phyloP scores from a whole-genome alignment of 1,140 invertebrate genomes.

The Neocloeon triangulifer region DNA sequence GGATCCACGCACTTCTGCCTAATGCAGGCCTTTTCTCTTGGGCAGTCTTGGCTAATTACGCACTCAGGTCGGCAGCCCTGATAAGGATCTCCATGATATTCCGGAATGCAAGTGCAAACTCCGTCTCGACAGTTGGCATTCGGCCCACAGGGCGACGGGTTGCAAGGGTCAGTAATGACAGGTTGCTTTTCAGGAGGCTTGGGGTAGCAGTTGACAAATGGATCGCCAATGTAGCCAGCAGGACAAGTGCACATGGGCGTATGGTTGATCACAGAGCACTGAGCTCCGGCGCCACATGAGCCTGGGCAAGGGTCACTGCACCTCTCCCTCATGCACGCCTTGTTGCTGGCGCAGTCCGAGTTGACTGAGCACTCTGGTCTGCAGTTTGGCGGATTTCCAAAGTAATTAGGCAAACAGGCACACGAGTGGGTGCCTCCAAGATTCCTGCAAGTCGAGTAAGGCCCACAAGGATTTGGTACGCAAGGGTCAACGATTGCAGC shows the following conservation, averaged over 20 bases:
- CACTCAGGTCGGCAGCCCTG: conserved; percentile 21
- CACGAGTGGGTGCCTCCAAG: conserved; percentile 23
- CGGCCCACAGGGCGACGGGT: conserved; percentile 27
- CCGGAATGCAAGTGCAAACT: conserved; percentile 31
- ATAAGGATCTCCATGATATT: conserved; percentile 41
- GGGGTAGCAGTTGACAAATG: conserved; percentile 16
- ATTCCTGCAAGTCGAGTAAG: conserved; percentile 22
- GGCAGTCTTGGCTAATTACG: conserved; percentile 24
- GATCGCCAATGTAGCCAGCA: conserved; percentile 26
- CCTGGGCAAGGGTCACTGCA: conserved; percentile 28
- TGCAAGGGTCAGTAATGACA: conserved; percentile 20
- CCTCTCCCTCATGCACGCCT: conserved; percentile 24
- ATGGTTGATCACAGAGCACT: conserved; percentile 29
- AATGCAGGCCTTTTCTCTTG: conserved; percentile 21
- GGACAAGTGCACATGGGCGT: conserved; percentile 30
- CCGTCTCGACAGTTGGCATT: conserved; percentile 33
- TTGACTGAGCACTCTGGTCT: conserved; percentile 25
- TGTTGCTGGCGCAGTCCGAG: conserved; percentile 24
- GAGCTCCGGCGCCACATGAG: conserved; percentile 25
- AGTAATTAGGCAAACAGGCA: conserved; percentile 24
- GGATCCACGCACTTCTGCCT: conserved; percentile 25
- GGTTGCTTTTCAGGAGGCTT: conserved; percentile 9
- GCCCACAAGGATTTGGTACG: conserved; percentile 25
- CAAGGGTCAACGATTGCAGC: conserved; percentile 17
- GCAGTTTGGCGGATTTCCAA: conserved; percentile 28